Base-by-base conservation (phyloP, 2,797 vertebrate genomes). In the Oreochromis grahami region DNA sequence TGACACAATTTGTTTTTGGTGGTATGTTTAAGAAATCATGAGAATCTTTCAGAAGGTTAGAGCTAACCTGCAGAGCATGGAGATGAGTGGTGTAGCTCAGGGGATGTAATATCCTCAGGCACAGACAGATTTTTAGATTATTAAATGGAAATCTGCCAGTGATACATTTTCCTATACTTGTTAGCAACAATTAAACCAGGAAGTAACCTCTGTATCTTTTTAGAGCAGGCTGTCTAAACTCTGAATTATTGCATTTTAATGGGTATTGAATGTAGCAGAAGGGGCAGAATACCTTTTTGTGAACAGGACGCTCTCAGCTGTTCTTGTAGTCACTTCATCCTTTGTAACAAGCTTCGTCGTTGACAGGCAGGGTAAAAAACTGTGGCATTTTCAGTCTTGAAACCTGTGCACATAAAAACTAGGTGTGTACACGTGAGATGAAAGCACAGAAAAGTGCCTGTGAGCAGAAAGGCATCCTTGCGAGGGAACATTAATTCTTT, bases 241-340 rank as follows among this genome's bases (percentile, higher is more conserved):
- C 56, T 86, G 81, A 92, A 87, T 87, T 80, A 86, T 88, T 82
- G 82, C 86, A 86, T 50, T 79, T 87, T 81, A 79, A 89, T 91
- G 68, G 70, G 77, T 91, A 84, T 86, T 86, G 90, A 82, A 87
- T 92, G 45, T 29, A 77, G 36, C 53, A 5, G 78, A 29, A 82
- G 55, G 21, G 68, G 45, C 52, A 65, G 79, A 87, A 68, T 11
- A 1, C 38, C 24, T 78, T 88, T 63, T 53, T 32, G 79, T 83
- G 43, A 82, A 80, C 72, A 65, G 53, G 17, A 51, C 58, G 24
- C 36, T 70, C 53, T 81, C 21, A 48, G 43, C 29, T 70, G 43
- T 74, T 80, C 21, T 81, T 13, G 29, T 76, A 68, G 74, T 82
- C 2, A 4, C 13, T 32, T 34, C 38, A 55, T 86, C 84, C 79